phyloP scores from a whole-genome alignment of 2,888 invertebrate species.

The Alloscopus bannaensis region DNA sequence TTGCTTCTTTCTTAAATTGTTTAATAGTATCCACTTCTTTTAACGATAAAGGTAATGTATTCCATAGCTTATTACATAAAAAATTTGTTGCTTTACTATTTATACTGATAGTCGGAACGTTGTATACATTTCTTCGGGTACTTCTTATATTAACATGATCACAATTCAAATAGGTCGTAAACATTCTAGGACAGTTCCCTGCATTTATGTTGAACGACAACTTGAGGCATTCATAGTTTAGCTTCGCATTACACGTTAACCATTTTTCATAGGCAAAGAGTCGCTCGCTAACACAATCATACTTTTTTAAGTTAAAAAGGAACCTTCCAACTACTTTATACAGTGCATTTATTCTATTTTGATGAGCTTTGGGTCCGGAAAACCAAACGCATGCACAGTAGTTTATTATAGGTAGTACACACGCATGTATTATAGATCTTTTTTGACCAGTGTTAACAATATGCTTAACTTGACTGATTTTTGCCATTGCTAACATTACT shows the following conservation, averaged over 20 bases:
- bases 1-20: background rate
- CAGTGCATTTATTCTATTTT: background rate
- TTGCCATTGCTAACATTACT: background rate
- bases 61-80: background rate
- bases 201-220: background rate
- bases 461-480: background rate
- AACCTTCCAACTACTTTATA: background rate
- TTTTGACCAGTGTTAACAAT: background rate
- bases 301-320: background rate
- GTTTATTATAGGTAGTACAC: constrained; percentile 12
- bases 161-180: background rate
- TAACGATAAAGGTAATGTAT: background rate
- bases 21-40: background rate
- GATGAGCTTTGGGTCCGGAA: background rate
- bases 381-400: constrained; percentile 1
- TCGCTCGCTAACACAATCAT: background rate
- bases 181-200: background rate
- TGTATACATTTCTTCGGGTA: background rate
- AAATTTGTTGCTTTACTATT: background rate
- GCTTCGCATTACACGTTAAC: constrained; percentile 1
- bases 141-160: background rate
- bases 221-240: background rate
- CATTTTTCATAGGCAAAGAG: background rate
- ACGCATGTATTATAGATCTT: background rate
- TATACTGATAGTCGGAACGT: background rate